A percentile compares a stretch with the other conserved stretches of the same genome.
These are phyloP conservation scores for Darevskia nairensis DNA, from an alignment of 2,797 vertebrate species.

Conservation along the genomic window DNA sequence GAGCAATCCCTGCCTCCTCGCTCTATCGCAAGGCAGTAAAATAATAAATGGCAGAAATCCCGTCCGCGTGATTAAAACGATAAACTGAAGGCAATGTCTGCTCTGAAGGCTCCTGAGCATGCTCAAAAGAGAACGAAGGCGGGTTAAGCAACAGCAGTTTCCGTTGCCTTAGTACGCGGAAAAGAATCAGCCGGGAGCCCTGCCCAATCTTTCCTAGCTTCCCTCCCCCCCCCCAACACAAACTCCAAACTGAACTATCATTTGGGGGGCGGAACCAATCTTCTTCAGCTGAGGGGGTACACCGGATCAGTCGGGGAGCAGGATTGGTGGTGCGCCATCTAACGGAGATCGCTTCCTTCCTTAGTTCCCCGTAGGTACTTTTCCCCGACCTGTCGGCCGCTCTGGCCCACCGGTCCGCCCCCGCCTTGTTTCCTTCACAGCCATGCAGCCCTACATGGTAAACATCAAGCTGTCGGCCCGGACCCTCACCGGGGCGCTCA, in stretches of 20 bases:
- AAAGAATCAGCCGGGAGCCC: neutral
- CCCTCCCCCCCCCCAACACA: neutral
- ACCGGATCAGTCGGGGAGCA: constrained; percentile 11
- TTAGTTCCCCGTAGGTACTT: neutral
- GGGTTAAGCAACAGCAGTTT: neutral
- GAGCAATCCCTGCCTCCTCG: neutral
- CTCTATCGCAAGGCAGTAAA: no score
- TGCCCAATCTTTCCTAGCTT: no score
- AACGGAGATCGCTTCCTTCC: neutral
- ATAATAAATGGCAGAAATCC: no score
- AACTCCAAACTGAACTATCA: neutral
- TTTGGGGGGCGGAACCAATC: constrained; percentile 48
- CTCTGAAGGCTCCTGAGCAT: neutral
- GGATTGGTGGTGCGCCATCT: neutral
- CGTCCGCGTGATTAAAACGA: neutral
- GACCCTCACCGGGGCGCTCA: constrained; percentile 92
- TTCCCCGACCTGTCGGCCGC: neutral
- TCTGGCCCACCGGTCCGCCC: neutral
- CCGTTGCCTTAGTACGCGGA: neutral
- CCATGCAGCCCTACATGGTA: constrained; percentile 92
- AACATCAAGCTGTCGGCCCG: constrained; percentile 96
- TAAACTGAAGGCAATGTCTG: neutral
- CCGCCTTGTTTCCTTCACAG: neutral
- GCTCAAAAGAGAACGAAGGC: no score
- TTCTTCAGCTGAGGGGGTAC: constrained; percentile 7